Conservation (phyloP, 2,888 invertebrate species). For the Chrysina gloriosa region DNA sequence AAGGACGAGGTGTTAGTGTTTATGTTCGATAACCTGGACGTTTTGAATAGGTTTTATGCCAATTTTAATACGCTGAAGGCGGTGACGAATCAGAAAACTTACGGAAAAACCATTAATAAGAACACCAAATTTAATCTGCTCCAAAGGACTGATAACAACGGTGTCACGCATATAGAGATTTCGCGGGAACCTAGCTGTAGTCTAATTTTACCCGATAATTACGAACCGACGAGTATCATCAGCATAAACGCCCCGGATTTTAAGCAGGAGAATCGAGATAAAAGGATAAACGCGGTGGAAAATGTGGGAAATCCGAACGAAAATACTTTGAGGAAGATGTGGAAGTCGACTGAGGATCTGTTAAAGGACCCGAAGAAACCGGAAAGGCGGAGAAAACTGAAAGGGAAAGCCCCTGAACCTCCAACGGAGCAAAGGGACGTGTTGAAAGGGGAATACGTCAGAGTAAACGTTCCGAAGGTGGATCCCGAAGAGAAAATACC, state of each 20-base stretch:
- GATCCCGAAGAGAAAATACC: slow-evolving; percentile 46
- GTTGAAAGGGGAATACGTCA: slow-evolving; percentile 63
- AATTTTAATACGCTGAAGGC: slow-evolving; percentile 64
- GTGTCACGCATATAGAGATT: slow-evolving; percentile 67
- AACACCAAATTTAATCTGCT: slow-evolving; percentile 62
- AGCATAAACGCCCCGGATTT: slow-evolving; percentile 62
- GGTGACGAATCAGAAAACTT: slow-evolving; percentile 61
- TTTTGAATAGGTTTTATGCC: slow-evolving; percentile 59
- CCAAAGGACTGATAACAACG: slow-evolving; percentile 66
- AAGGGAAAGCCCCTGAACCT: slow-evolving; percentile 60
- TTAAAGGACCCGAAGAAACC: slow-evolving; percentile 58
- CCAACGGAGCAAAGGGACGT: slow-evolving; percentile 56
- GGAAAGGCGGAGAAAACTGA: slow-evolving; percentile 57
- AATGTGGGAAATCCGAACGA: slow-evolving; percentile 6
- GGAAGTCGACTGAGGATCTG: slow-evolving; percentile 64
- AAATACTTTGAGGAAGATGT: slow-evolving; percentile 59
- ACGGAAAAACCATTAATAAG: slow-evolving; percentile 50
- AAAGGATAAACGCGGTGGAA: slow-evolving; percentile 26
- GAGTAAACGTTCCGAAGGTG: slow-evolving; percentile 59
- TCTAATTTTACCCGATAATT: slow-evolving; percentile 7
- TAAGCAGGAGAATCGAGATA: slow-evolving; percentile 40
- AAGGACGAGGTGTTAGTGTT: slow-evolving; percentile 62
- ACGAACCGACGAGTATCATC: slow-evolving; percentile 59
- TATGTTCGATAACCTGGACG: slow-evolving; percentile 58
- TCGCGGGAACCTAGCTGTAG: slow-evolving; percentile 53